Percentiles rank a stretch among this genome's conserved stretches.
Evolutionary conservation across 1,140 invertebrate genomes (phyloP).

Genomic region (Probaryconus sp.): DNA sequence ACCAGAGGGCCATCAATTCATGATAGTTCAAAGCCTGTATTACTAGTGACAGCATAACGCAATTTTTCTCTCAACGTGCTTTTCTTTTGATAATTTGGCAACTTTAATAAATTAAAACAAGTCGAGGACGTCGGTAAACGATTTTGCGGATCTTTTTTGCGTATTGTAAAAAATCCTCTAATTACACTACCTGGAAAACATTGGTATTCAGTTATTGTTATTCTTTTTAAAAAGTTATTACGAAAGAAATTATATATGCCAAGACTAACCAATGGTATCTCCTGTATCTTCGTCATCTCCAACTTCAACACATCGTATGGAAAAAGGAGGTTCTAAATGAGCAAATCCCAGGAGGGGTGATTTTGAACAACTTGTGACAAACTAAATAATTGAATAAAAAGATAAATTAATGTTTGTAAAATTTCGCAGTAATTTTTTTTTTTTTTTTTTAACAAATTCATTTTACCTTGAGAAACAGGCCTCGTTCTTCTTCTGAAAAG

Average conservation of each 20-base stretch:
- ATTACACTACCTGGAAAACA: conserved; percentile 89
- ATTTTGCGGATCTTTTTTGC: conserved; percentile 96
- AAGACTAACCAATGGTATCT: conserved; percentile 92
- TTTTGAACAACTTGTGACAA: conserved; percentile 99
- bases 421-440: background rate
- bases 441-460: background rate
- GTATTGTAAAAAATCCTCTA: conserved; percentile 98
- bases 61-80: conserved; percentile 96
- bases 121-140: conserved; percentile 98
- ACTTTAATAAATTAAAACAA: conserved; percentile 98
- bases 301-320: conserved; percentile 99
- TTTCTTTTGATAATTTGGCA: conserved; percentile 99
- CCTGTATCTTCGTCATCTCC: conserved; percentile 99
- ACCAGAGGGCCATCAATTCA: conserved; percentile 16
- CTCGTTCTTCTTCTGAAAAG: conserved; percentile 93
- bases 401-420: background rate
- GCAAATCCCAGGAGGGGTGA: conserved; percentile 98
- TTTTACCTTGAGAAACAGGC: conserved; percentile 92
- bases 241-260: no score
- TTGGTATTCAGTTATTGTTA: no score
- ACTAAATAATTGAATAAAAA: conserved; percentile 80
- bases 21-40: conserved; percentile 98
- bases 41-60: conserved; percentile 97
- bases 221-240: no score
- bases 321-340: conserved; percentile 98